These are phyloP conservation scores for Cancer borealis DNA, from an alignment of 2,888 invertebrate genomes.

Conservation along the genomic window DNA sequence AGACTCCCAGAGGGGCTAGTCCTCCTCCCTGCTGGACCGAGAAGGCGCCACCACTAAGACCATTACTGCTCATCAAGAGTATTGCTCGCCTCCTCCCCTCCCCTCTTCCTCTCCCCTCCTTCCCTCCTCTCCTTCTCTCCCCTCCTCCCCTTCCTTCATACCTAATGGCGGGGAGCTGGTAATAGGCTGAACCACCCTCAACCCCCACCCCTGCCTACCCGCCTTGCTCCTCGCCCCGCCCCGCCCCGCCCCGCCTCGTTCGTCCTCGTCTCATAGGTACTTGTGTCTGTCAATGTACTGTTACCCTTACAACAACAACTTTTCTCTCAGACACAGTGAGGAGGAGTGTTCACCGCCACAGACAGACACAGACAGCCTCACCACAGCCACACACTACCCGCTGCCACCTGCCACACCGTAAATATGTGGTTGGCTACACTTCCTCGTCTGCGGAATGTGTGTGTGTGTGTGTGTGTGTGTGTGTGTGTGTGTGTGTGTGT, in stretches of 20 bases:
- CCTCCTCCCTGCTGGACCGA: neutral
- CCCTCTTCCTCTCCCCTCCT: no score
- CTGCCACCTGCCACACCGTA: neutral
- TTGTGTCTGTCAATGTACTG: neutral
- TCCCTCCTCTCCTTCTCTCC: no score
- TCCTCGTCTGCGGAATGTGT: neutral
- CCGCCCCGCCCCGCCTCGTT: neutral
- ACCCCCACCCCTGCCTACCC: no score
- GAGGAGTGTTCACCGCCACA: neutral
- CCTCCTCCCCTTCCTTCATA: no score
- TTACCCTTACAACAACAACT: neutral
- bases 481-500: no score
- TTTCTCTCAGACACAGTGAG: neutral
- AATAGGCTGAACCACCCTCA: no score
- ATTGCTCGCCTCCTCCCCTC: neutral
- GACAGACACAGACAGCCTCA: neutral
- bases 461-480: no score
- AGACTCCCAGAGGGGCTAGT: neutral
- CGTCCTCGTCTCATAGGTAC: neutral
- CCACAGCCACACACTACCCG: neutral
- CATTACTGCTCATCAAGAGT: conserved; percentile 20
- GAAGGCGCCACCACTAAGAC: conserved; percentile 1
- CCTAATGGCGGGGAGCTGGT: no score
- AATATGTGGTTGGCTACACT: neutral
- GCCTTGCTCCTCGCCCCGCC: neutral